These are phyloP conservation scores for Acanthoscelides obtectus DNA, from an alignment of 2,888 invertebrate genomes.

Conservation along the genomic window DNA sequence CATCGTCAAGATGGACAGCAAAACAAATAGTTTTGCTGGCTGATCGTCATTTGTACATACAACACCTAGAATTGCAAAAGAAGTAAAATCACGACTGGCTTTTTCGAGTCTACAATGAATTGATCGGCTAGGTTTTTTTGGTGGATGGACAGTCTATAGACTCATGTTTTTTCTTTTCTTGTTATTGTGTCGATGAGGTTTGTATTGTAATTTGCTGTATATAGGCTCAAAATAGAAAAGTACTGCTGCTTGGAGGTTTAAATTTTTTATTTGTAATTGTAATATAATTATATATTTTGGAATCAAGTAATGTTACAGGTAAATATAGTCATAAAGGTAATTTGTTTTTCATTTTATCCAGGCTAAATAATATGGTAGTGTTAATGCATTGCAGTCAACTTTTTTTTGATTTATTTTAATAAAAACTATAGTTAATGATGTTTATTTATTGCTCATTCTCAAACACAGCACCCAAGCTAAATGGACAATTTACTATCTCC, in stretches of 20 bases:
- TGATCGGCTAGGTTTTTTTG: not conserved
- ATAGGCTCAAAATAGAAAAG: constrained; percentile 23
- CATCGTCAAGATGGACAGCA: too few species aligned
- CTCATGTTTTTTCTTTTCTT: constrained; percentile 11
- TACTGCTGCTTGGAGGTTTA: constrained; percentile 17
- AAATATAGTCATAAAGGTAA: not conserved
- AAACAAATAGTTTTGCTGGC: not conserved
- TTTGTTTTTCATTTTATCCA: not conserved
- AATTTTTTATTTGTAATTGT: constrained; percentile 7
- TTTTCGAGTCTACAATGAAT: not conserved
- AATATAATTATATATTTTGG: constrained; percentile 8
- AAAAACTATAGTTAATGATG: not conserved
- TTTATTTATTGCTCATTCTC: not conserved
- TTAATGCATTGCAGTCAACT: not conserved
- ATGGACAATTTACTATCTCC: too few species aligned
- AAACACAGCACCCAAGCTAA: not conserved
- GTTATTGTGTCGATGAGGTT: constrained; percentile 16
- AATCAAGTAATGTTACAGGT: not conserved
- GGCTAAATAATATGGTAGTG: not conserved
- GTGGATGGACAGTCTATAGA: constrained; percentile 14
- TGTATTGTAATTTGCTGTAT: constrained; percentile 24
- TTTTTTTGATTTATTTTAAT: not conserved
- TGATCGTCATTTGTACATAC: not conserved
- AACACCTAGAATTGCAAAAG: too few species aligned
- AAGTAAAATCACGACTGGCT: constrained; percentile 1